These are phyloP conservation scores for Rhabdomys dilectus DNA, from an alignment of 2,113 vertebrate species.

Conservation along the genomic window DNA sequence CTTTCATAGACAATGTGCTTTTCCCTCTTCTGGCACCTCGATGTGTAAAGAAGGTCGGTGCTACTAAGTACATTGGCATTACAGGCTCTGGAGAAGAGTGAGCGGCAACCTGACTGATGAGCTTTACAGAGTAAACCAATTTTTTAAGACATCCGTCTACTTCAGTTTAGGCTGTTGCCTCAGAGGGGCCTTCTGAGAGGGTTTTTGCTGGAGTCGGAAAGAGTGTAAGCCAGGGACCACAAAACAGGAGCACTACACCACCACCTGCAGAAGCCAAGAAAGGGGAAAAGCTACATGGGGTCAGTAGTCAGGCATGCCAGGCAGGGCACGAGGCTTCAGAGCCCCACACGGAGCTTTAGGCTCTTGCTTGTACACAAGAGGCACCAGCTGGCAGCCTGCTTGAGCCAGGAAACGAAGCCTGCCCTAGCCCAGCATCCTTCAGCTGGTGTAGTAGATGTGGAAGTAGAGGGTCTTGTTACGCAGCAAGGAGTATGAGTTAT, in stretches of 20 bases:
- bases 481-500: slow-evolving; percentile 98
- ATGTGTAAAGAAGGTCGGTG: background rate
- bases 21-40: slow-evolving; percentile 58
- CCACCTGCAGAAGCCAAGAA: slow-evolving; percentile 69
- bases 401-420: slow-evolving; percentile 55
- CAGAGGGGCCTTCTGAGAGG: slow-evolving; percentile 59
- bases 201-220: slow-evolving; percentile 63
- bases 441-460: slow-evolving; percentile 95
- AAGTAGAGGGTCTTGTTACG: slow-evolving; percentile 99
- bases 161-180: slow-evolving; percentile 60
- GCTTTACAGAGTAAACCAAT: background rate
- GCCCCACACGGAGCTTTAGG: slow-evolving; percentile 61
- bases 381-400: slow-evolving; percentile 79
- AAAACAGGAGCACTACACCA: slow-evolving; percentile 61
- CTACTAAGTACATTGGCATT: background rate
- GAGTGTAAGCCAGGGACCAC: slow-evolving; percentile 60
- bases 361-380: slow-evolving; percentile 17
- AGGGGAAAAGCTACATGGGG: slow-evolving; percentile 59
- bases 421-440: slow-evolving; percentile 58
- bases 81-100: slow-evolving; percentile 27
- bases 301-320: slow-evolving; percentile 76
- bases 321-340: background rate
- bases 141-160: slow-evolving; percentile 28
- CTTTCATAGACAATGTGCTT: slow-evolving; percentile 55
- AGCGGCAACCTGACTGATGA: background rate